Conservation (phyloP, 1,140 invertebrate species). For the Subanguina moxae region DNA sequence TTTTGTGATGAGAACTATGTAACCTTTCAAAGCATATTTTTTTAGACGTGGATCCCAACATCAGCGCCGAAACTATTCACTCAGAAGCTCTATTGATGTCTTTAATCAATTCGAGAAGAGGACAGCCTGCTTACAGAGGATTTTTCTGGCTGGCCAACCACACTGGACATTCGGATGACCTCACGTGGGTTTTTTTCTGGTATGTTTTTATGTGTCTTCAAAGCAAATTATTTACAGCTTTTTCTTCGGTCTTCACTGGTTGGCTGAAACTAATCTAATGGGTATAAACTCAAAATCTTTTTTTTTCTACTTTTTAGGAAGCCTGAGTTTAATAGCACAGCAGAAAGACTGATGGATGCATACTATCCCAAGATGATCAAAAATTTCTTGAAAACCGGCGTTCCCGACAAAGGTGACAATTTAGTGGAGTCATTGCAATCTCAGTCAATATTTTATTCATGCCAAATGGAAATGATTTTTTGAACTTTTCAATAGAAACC, state of each 20-base stretch:
- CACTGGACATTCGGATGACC: conserved; percentile 11
- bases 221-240: conserved; percentile 17
- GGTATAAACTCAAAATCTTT: no score
- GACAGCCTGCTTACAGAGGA: conserved; percentile 19
- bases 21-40: background rate
- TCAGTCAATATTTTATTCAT: no score
- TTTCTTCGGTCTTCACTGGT: conserved; percentile 25
- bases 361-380: conserved; percentile 32
- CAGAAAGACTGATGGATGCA: conserved; percentile 15
- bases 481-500: no score
- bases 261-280: no score
- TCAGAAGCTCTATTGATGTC: conserved; percentile 24
- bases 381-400: conserved; percentile 18
- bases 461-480: no score
- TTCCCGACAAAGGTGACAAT: conserved; percentile 16
- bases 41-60: conserved; percentile 9
- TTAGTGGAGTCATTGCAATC: background rate
- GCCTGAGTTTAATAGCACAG: conserved; percentile 2
- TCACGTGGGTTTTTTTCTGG: background rate
- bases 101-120: conserved; percentile 21
- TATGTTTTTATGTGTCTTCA: background rate
- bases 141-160: conserved; percentile 28
- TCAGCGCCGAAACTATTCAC: conserved; percentile 30
- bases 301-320: no score
- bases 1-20: background rate